phyloP scores from a whole-genome alignment of 2,888 invertebrate species.

The Yponomeuta plumbellus region DNA sequence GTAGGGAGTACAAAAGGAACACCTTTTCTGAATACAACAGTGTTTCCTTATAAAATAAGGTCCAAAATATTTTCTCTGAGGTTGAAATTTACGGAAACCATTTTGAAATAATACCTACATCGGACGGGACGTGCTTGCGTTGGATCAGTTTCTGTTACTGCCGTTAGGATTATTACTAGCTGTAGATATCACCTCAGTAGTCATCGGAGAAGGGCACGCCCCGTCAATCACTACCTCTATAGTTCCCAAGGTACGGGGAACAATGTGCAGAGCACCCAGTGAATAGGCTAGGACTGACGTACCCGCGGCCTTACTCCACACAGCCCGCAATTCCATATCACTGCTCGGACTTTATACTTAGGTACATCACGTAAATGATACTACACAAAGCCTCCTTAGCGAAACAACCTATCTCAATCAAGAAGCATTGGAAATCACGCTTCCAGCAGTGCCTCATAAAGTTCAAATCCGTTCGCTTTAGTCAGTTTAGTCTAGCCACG shows the following conservation, averaged over 20 bases:
- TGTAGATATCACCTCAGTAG: conserved; percentile 30
- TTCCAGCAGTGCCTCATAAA: conserved; percentile 32
- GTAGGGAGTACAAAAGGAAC: conserved; percentile 10
- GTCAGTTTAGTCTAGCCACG: conserved; percentile 26
- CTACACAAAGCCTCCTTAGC: conserved; percentile 34
- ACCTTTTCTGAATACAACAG: neutral
- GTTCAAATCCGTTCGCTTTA: conserved; percentile 33
- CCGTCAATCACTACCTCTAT: conserved; percentile 24
- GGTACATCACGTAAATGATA: conserved; percentile 64
- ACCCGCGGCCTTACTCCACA: conserved; percentile 38
- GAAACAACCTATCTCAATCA: conserved; percentile 34
- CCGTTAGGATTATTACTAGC: conserved; percentile 35
- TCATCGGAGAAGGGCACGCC: conserved; percentile 36
- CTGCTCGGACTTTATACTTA: conserved; percentile 53
- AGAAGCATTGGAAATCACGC: conserved; percentile 30
- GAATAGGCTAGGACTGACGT: conserved; percentile 22
- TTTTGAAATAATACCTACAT: conserved; percentile 9
- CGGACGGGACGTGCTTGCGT: conserved; percentile 20
- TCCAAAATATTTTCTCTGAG: neutral
- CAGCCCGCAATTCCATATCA: conserved; percentile 49
- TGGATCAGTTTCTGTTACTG: conserved; percentile 30
- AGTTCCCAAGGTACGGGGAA: conserved; percentile 40
- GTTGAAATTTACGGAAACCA: neutral
- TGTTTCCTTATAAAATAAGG: conserved; percentile 1
- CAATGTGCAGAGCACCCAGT: conserved; percentile 31